Base-by-base conservation (phyloP, 2,888 invertebrate species). In the Hemithea aestivaria region DNA sequence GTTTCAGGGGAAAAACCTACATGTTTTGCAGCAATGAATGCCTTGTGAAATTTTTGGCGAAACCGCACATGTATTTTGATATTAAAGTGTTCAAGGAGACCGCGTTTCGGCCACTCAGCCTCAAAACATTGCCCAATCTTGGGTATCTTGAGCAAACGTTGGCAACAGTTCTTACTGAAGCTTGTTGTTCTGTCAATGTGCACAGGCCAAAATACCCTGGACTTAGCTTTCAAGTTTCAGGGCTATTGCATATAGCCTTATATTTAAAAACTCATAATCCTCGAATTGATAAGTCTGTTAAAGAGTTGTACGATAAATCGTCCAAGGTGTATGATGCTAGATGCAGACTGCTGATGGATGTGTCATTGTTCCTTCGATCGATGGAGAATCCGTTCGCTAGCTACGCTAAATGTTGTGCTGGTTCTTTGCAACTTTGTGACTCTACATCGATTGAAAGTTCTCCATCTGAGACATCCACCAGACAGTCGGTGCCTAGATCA, bases 81-180 rank as follows among this genome's bases (percentile, higher is more conserved):
- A 71, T 84, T n/a, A 56, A 61, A 1, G 80, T 91, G 0, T 83
- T 81, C 44, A 76, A 74, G 26, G 60, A 69, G 1, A 62, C 60
- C 30, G 40, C 56, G 1, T 83, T 88, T 39, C 78, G 89, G 0
- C 53, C 73, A 5, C 41, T 91, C 8, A 63, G 73, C 10, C 59
- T 90, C 27, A 73, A 79, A 7, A 73, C 72, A 24, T 63, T 92
- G 16, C 91, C 92, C 0, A 64, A 87, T 36, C 54, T 90, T 8
- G 91, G 91, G 1, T 90, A 90, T 62, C 66, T 92, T 10, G 90
- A 92, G 51, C 91, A 91, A 62, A 89, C 87, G 8, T 69, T 91
- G 1, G 89, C 87, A 0, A 79, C 77, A 37, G 61, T 88, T 24
- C 60, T 92, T 16, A 85, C 90, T 1, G 70, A 84, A 37, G 90